phyloP scores from a whole-genome alignment of 2,113 vertebrate genomes.

The Pavo muticus region DNA sequence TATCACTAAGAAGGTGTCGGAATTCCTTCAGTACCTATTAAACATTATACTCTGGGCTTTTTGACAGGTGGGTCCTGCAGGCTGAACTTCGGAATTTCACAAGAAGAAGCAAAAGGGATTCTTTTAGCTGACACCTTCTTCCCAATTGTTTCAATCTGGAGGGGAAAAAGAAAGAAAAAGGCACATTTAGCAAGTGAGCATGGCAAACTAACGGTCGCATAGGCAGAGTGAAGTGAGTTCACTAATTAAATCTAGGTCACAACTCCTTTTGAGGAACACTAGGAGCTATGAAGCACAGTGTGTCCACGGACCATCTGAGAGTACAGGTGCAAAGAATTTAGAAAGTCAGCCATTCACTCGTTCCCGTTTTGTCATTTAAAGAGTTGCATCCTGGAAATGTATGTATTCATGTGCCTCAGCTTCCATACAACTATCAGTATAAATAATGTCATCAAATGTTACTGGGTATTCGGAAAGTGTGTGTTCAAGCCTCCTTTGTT shows the following conservation, averaged over 20 bases:
- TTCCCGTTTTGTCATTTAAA: background rate
- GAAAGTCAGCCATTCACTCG: background rate
- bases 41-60: constrained; percentile 87
- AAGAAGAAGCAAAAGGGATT: constrained; percentile 91
- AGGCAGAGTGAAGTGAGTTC: background rate
- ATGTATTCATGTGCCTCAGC: background rate
- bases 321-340: background rate
- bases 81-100: constrained; percentile 83
- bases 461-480: background rate
- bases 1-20: constrained; percentile 34
- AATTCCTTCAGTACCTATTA: constrained; percentile 42
- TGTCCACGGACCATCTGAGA: background rate
- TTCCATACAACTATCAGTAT: background rate
- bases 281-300: background rate
- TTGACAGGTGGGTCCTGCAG: constrained; percentile 88
- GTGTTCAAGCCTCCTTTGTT: background rate
- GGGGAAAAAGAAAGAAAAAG: background rate
- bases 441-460: background rate
- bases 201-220: background rate
- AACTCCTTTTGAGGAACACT: background rate
- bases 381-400: background rate
- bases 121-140: constrained; percentile 91
- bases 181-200: background rate
- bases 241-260: background rate
- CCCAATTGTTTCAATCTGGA: constrained; percentile 96